Evolutionary conservation across 1,140 invertebrate genomes (phyloP), one percentile per base, ranked within the genome.

Genomic region (Pararge aegeria): DNA sequence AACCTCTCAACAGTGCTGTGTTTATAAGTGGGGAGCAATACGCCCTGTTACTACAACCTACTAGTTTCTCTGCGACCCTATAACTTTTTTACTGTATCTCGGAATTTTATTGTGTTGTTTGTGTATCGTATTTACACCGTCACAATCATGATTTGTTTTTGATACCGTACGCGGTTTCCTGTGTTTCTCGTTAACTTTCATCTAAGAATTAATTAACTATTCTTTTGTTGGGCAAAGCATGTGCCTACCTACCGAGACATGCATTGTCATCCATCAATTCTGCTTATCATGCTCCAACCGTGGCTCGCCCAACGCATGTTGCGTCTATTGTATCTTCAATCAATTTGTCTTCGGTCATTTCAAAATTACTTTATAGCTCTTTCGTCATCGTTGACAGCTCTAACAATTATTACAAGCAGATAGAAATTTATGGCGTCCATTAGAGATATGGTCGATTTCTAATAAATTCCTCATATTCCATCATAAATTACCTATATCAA

Each of bases 201-300:
- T 76, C 76, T 63, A 62, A 67, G 70, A 82, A 83, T 82, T 85
- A 85, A 85, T 87, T 85, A 84, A 73, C 71, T 75, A 78, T 82
- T 83, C 75, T 72, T 80, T 80, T 83, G 80, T 80, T 76, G 54
- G 75, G 18, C 54, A 52, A 66, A 46, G 59, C 30, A 6, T 34
- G 30, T 34, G 7, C 24, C 30, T 34, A 34, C 30, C 30, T 64
- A 66, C 58, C 65, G 63, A 66, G 68, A 79, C 57, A 61, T 66
- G 81, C 83, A 60, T 75, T 78, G 80, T 87, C 81, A 87, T 84
- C 79, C 66, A 80, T 83, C 80, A 83, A 73, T 76, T 77, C 69
- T 70, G 76, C 75, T 83, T 86, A 87, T 84, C 80, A 84, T 61
- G 73, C 63, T 72, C 55, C 40, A 68, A 61, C 55, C 63, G 50